Base-by-base conservation (phyloP, 2,113 vertebrate species). In the Columbina picui region DNA sequence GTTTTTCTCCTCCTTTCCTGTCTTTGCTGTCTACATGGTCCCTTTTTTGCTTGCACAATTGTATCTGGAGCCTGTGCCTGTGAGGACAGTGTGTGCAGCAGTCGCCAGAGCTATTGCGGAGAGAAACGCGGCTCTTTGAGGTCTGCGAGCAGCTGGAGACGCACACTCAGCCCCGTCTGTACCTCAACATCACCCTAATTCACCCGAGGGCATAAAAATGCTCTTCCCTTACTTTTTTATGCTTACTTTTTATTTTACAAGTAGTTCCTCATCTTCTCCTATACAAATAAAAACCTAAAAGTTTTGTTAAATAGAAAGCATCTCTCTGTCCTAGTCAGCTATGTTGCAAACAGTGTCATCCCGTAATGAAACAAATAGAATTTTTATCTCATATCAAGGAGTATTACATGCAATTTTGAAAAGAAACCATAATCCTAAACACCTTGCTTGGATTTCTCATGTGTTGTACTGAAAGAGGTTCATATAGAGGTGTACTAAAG, bases 171-270 rank as follows among this genome's bases (percentile, higher is more conserved):
- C 68, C 39, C 32, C 22, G 5, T 32, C 75, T 56, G 32, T 32
- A 26, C 36, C 36, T 64, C 8, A 2, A 2, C 30, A 13, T 20
- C 43, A 21, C 22, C 14, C 23, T 38, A 7, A 38, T 38, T 79
- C 43, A 96, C 94, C 91, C 84, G 70, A 96, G 89, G 96, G 88
- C 63, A 88, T 87, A 93, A 90, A 95, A 78, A 65, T 86, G 95
- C 25, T 86, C 23, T 71, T 96, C 82, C 84, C 8, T 32, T 36
- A 68, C 43, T 86, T 91, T 97, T 88, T 96, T 77, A 79, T 94
- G 65, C 60, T 77, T 96, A 81, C 73, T 96, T 91, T 94, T 65
- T 88, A 73, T 75, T 96, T 77, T 75, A 57, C 7, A 87, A 89
- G 88, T 84, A 95, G 67, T 71, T 89, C 20, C 13, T 95, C 27